Percentiles rank a stretch among this genome's conserved stretches.
These are phyloP conservation scores for Drosophila funebris DNA, from an alignment of 1,140 invertebrate genomes.

Conservation along the genomic window DNA sequence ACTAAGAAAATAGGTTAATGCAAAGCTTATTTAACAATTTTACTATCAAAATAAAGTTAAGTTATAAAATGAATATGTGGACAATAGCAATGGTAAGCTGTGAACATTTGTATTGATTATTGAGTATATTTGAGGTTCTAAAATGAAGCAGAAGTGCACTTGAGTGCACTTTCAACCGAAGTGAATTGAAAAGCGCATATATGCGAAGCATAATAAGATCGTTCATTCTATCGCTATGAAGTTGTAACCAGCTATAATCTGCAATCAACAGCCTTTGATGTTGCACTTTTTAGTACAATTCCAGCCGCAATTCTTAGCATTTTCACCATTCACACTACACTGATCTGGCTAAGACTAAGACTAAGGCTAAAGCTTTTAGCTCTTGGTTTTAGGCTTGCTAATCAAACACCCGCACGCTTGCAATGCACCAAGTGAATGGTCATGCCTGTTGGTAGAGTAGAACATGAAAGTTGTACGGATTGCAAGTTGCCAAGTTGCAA, in stretches of 20 bases:
- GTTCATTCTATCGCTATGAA: conserved; percentile 53
- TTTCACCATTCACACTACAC: conserved; percentile 1
- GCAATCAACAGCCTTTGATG: conserved; percentile 65
- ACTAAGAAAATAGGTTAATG: not conserved
- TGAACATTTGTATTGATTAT: too few species aligned
- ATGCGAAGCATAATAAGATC: conserved; percentile 17
- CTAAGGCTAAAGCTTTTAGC: conserved; percentile 17
- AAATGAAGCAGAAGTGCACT: too few species aligned
- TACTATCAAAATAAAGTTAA: too few species aligned
- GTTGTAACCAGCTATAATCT: conserved; percentile 70
- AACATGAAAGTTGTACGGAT: conserved; percentile 50
- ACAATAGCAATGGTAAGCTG: too few species aligned
- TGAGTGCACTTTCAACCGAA: too few species aligned
- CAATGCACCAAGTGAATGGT: conserved; percentile 50
- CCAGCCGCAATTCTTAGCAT: conserved; percentile 3
- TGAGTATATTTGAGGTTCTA: too few species aligned
- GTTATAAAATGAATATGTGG: not conserved
- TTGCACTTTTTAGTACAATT: conserved; percentile 45
- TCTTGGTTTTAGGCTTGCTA: conserved; percentile 42
- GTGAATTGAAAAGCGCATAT: not conserved
- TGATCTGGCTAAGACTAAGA: not conserved
- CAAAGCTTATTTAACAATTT: not conserved
- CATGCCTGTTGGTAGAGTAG: conserved; percentile 58
- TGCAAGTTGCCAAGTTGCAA: conserved; percentile 26
- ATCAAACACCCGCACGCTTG: conserved; percentile 74